Percentiles rank a stretch among this genome's conserved stretches.
Conservation (phyloP, 2,797 vertebrate genomes). For the Valencia hispanica region DNA sequence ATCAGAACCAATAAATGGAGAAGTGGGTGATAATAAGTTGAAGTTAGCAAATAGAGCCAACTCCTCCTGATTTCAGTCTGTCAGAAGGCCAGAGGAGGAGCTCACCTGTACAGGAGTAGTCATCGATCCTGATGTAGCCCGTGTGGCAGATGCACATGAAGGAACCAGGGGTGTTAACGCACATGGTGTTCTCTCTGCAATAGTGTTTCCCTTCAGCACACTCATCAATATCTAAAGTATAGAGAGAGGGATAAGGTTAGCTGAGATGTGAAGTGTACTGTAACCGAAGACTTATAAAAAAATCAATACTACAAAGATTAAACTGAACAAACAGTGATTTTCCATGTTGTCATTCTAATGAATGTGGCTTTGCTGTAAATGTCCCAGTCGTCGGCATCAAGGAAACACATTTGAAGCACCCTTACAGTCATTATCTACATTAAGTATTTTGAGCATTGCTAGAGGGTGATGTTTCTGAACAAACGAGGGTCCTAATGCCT, state of each 20-base stretch:
- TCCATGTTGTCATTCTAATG: not conserved
- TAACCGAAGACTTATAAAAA: constrained; percentile 12
- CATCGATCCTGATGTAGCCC: constrained; percentile 94
- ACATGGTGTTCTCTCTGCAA: constrained; percentile 94
- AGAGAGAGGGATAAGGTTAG: constrained; percentile 18
- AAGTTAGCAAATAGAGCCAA: constrained; percentile 4
- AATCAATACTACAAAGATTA: not conserved
- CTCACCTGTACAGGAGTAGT: constrained; percentile 96
- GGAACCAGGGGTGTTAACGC: constrained; percentile 92
- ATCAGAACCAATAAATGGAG: not conserved
- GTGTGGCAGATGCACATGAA: constrained; percentile 95
- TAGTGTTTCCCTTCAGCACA: constrained; percentile 94
- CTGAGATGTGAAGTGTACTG: constrained; percentile 26
- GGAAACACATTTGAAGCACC: not conserved
- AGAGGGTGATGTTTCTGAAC: constrained; percentile 8
- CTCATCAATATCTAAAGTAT: constrained; percentile 88
- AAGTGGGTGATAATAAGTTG: not conserved
- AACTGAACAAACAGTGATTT: constrained; percentile 7
- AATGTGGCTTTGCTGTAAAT: not conserved
- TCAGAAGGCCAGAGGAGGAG: constrained; percentile 39
- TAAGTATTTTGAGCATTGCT: constrained; percentile 8
- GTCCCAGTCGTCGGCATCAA: not conserved
- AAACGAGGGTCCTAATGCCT: constrained; percentile 20
- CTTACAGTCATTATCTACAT: not conserved
- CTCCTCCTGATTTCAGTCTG: constrained; percentile 19